Conservation (phyloP, 2,888 invertebrate genomes). For the Neria commutata region DNA sequence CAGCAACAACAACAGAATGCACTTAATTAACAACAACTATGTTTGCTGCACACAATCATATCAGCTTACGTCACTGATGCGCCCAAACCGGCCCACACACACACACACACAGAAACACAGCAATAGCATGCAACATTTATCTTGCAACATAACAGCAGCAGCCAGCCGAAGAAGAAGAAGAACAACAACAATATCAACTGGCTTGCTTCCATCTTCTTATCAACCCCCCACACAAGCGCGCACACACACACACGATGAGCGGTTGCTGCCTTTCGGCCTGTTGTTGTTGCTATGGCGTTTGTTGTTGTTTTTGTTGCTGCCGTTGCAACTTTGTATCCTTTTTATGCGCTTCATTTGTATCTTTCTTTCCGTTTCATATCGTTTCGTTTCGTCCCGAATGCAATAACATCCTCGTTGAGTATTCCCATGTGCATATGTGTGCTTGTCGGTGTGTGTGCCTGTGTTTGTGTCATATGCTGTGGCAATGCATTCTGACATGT, state of each 20-base stretch:
- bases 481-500: slow-evolving; percentile 25
- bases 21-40: neutral
- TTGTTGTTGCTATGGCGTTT: neutral
- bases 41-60: neutral
- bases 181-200: no score
- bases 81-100: no score
- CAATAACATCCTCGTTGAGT: slow-evolving; percentile 30
- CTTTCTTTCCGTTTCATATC: neutral
- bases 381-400: slow-evolving; percentile 27
- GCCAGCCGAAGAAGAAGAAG: no score
- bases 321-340: slow-evolving; percentile 3
- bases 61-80: neutral
- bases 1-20: neutral
- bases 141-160: neutral
- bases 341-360: neutral
- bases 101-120: no score
- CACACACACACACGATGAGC: no score
- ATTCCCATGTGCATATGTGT: slow-evolving; percentile 2
- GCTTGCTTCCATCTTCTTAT: no score
- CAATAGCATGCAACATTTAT: neutral
- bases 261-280: neutral
- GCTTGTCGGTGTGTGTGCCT: slow-evolving; percentile 11
- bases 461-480: slow-evolving; percentile 17
- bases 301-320: neutral
- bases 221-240: no score